Evolutionary conservation across 2,888 invertebrate species (phyloP), one percentile per base, ranked within the genome.

Genomic region (Nyleta sp.): DNA sequence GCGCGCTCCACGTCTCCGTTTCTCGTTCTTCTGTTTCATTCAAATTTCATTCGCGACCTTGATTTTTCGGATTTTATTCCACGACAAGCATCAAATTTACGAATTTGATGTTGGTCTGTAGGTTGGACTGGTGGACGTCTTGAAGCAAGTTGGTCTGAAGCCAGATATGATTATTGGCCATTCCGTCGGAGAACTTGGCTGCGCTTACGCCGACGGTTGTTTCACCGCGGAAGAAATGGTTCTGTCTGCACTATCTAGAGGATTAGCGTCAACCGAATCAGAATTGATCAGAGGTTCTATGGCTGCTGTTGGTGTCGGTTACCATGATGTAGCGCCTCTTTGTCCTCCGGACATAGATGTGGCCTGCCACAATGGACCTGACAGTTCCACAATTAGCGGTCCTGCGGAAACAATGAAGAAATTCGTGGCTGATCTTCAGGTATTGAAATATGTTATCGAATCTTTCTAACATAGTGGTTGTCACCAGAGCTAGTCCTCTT

Each of bases 131-230:
- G 93, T 94, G 2, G 95, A 96, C 87, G 87, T 94, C 11, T 88
- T 96, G 18, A 89, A 85, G 53, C 87, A 91, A 5, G 83, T 93
- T n/a, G 94, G 94, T n/a, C 91, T 96, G 7, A 90, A 91, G 44
- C 94, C 95, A 1, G 95, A 95, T 90, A 94, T 94, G 15, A 93
- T 95, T 79, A 93, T 96, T 68, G 97, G 98, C 0, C 98, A 98
- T 91, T 98, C 98, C 11, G 96, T 97, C 0, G 99, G 99, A 20
- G 99, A 99, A 90, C 92, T 99, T 8, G 98, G 97, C 0, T 98
- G 98, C 90, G 98, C 96, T 0, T 99, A 99, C 91, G 98, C 97
- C 4, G 99, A 99, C 90, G 97, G 96, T 0, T 96, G 96, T 82
- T 93, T 98, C 83, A 96, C 97, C 0, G 86, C 87, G 2, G 89